Conservation (phyloP, 1,140 invertebrate species). For the Dinothrombium tinctorium region DNA sequence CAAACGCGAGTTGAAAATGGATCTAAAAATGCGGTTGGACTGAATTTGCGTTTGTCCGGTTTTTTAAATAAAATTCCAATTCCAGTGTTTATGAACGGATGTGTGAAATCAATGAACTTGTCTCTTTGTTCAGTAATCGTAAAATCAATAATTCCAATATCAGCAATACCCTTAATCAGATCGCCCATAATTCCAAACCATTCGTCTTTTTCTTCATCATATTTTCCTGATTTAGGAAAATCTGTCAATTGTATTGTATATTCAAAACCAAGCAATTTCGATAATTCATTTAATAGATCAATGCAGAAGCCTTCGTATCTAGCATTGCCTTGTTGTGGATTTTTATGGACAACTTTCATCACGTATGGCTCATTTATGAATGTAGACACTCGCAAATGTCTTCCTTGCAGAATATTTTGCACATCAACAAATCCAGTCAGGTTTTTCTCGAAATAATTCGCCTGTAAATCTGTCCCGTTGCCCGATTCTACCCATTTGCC, state of each 20-base stretch:
- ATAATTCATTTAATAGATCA: constrained; percentile 37
- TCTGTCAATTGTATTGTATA: constrained; percentile 33
- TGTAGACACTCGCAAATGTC: constrained; percentile 4
- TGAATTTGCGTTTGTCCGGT: constrained; percentile 62
- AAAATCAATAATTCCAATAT: constrained; percentile 23
- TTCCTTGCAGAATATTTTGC: too few species aligned
- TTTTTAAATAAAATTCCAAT: constrained; percentile 37
- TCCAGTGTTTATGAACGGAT: constrained; percentile 20
- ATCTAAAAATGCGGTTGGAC: constrained; percentile 84
- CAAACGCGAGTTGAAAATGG: constrained; percentile 84
- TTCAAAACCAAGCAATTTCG: constrained; percentile 23
- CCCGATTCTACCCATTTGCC: too few species aligned
- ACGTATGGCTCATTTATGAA: constrained; percentile 9
- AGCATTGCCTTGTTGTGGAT: constrained; percentile 37
- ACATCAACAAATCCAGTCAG: too few species aligned
- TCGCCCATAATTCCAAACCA: constrained; percentile 56
- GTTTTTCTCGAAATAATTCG: too few species aligned
- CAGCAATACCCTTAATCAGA: constrained; percentile 36
- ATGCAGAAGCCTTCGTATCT: constrained; percentile 54
- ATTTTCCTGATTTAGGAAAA: constrained; percentile 46
- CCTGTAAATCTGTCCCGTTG: too few species aligned
- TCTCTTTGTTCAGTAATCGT: constrained; percentile 24
- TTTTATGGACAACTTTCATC: constrained; percentile 11
- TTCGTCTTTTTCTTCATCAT: constrained; percentile 31
- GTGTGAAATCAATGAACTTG: constrained; percentile 21